Evolutionary conservation across 2,888 invertebrate species (phyloP).

Genomic region (Drosophila cracens): DNA sequence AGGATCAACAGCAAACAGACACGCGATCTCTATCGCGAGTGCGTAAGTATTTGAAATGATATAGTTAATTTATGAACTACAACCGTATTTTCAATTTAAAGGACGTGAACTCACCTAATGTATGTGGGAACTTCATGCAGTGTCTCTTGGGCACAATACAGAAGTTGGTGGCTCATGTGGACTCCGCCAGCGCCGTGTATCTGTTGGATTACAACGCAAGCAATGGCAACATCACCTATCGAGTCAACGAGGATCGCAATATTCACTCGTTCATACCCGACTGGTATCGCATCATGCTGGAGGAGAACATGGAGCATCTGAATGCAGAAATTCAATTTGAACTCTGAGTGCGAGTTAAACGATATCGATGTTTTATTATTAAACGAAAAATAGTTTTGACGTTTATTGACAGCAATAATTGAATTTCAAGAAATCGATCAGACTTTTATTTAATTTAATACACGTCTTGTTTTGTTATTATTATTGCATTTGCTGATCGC

Average conservation of each 20-base stretch:
- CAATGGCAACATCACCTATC: slow-evolving; percentile 28
- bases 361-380: slow-evolving; percentile 10
- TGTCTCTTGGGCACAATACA: slow-evolving; percentile 31
- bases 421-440: slow-evolving; percentile 54
- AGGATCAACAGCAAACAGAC: slow-evolving; percentile 10
- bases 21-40: slow-evolving; percentile 31
- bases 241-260: slow-evolving; percentile 18
- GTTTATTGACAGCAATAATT: slow-evolving; percentile 57
- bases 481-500: slow-evolving; percentile 35
- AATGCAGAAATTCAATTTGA: neutral
- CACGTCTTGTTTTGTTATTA: slow-evolving; percentile 32
- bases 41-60: slow-evolving; percentile 41
- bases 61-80: too few species aligned
- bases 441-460: slow-evolving; percentile 70
- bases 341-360: neutral
- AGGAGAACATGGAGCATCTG: slow-evolving; percentile 22
- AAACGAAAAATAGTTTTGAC: slow-evolving; percentile 27
- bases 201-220: slow-evolving; percentile 40
- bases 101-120: slow-evolving; percentile 26
- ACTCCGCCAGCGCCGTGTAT: slow-evolving; percentile 50
- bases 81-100: slow-evolving; percentile 7
- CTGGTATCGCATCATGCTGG: slow-evolving; percentile 53
- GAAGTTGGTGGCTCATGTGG: slow-evolving; percentile 15
- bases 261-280: slow-evolving; percentile 57
- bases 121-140: slow-evolving; percentile 48